phyloP scores from a whole-genome alignment of 2,888 invertebrate genomes.

The Piscicola geometra region DNA sequence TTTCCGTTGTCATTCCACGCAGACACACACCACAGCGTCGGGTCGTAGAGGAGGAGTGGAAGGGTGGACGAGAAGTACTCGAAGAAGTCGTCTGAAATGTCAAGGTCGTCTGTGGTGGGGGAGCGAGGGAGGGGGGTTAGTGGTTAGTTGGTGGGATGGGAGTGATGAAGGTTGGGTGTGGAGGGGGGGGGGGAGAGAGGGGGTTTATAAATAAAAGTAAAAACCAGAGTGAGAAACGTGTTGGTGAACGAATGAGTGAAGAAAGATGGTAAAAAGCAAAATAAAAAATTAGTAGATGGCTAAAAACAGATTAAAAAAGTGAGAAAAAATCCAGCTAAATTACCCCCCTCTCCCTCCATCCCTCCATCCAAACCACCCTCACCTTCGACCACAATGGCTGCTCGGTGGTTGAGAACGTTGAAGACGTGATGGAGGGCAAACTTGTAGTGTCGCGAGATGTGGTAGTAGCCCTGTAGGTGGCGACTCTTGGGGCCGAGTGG shows the following conservation, averaged over 20 bases:
- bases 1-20: constrained; percentile 99
- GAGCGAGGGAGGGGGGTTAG: background rate
- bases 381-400: constrained; percentile 94
- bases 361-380: background rate
- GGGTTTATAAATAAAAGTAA: too few relatives aligned
- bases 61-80: constrained; percentile 92
- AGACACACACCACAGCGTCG: constrained; percentile 90
- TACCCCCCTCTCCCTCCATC: background rate
- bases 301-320: too few relatives aligned
- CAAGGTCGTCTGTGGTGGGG: constrained; percentile 77
- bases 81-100: constrained; percentile 91
- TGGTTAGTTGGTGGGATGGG: background rate
- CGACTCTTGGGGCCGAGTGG: constrained; percentile 49
- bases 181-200: background rate
- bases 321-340: too few relatives aligned
- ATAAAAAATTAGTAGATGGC: too few relatives aligned
- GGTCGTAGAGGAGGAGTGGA: constrained; percentile 72
- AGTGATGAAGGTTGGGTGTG: background rate
- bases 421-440: constrained; percentile 93
- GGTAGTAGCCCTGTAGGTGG: constrained; percentile 82
- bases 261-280: too few relatives aligned
- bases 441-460: constrained; percentile 91
- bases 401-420: constrained; percentile 72
- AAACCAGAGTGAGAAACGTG: background rate
- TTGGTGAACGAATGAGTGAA: too few relatives aligned